Base-by-base conservation (phyloP, 2,113 vertebrate species). In the Anguilla rostrata region DNA sequence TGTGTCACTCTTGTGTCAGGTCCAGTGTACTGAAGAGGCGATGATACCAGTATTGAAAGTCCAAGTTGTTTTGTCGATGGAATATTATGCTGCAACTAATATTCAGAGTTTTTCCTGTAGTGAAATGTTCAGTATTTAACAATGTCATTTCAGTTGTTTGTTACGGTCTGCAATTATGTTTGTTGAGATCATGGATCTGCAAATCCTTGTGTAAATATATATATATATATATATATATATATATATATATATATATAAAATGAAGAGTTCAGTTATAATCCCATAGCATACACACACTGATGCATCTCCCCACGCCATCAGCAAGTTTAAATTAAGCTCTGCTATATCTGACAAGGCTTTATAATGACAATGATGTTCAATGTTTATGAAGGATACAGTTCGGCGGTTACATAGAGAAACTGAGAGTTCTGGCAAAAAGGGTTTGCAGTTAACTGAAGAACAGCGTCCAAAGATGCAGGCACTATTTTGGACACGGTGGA, bases 21-120 rank as follows among this genome's bases (percentile, higher is more conserved):
- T 88, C 92, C 92, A 94, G 94, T 94, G 93, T 40, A 89, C 93
- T 91, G 95, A 39, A 46, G 81, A 86, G 11, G 56, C 16, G 53
- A 56, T 46, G 15, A 86, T 78, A 22, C 29, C n/a, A 75, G n/a
- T 80, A 80, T 86, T 82, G 14, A 63, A 41, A 20, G 81, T 66
- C 79, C 40, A 81, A n/a, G 71, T 75, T 12, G 71, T 66, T 49
- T 5, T 39, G 29, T 85, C 41, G 34, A 41, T 11, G 78, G 39
- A 66, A 57, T 43, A 79, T 82, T 1, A 46, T 39, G 40, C 85
- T 86, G 78, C 34, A 40, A 41, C 22, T 41, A 5, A 80, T 80
- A 22, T n/a, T 75, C 34, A 14, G n/a, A 29, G n/a, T 75, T 75
- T 34, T 75, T 46, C 43, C 41, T 41, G 16, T 49, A 26, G 41